phyloP scores from a whole-genome alignment of 2,797 vertebrate genomes.

The Sternotherus odoratus region DNA sequence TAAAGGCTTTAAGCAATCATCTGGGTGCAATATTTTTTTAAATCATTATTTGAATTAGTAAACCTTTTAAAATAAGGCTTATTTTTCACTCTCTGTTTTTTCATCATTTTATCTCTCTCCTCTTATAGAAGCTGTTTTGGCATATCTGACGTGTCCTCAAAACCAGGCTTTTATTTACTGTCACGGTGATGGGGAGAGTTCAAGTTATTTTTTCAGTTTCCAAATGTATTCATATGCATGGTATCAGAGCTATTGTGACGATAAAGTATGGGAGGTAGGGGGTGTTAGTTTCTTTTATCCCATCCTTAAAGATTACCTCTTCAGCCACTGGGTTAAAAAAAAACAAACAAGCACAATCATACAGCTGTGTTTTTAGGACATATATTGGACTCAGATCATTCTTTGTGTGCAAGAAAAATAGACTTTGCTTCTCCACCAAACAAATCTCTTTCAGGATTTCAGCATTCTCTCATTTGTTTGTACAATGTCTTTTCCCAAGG shows the following conservation, averaged over 20 bases:
- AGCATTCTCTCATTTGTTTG: not conserved
- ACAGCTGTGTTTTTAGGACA: slow-evolving; percentile 21
- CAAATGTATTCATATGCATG: not conserved
- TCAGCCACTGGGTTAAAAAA: not conserved
- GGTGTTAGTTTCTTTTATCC: not conserved
- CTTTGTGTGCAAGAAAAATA: not conserved
- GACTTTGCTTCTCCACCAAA: slow-evolving; percentile 5
- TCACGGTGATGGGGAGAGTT: not conserved
- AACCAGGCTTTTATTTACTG: not conserved
- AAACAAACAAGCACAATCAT: not conserved
- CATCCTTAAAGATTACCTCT: not conserved
- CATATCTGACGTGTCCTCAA: not conserved
- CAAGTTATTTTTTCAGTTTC: slow-evolving; percentile 18
- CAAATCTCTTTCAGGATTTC: slow-evolving; percentile 24
- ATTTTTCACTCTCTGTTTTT: not conserved
- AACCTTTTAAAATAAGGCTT: not conserved
- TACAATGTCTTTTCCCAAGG: slow-evolving; percentile 11
- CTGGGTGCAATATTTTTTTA: not conserved
- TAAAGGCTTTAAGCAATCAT: not conserved
- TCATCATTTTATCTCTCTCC: not conserved
- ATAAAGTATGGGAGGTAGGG: not conserved
- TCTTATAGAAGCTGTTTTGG: not conserved
- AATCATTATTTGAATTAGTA: not conserved
- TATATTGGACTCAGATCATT: not conserved
- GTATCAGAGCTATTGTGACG: not conserved